phyloP scores from a whole-genome alignment of 2,888 invertebrate species.

The Pinctada fucata region DNA sequence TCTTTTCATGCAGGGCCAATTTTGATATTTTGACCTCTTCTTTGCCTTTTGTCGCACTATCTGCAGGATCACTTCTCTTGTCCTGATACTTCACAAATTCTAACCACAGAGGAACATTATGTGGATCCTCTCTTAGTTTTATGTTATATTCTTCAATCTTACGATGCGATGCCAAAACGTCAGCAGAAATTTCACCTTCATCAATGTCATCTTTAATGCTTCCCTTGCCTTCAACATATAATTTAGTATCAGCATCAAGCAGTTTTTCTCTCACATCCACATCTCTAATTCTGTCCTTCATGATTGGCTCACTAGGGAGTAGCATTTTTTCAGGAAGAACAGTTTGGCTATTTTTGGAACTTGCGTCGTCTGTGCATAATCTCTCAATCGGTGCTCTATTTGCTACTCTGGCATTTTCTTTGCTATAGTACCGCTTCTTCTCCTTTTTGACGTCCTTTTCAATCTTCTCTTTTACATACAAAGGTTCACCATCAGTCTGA shows the following conservation, averaged over 20 bases:
- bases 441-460: slow-evolving; percentile 45
- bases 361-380: background rate
- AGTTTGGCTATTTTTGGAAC: background rate
- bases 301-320: background rate
- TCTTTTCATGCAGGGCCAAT: slow-evolving; percentile 73
- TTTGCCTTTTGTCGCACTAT: background rate
- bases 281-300: background rate
- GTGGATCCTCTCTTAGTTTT: slow-evolving; percentile 71
- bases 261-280: slow-evolving; percentile 48
- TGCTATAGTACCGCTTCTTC: slow-evolving; percentile 60
- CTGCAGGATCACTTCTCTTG: slow-evolving; percentile 41
- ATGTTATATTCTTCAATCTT: slow-evolving; percentile 70
- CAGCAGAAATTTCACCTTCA: slow-evolving; percentile 28
- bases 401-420: slow-evolving; percentile 51
- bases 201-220: slow-evolving; percentile 21
- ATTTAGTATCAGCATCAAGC: slow-evolving; percentile 64
- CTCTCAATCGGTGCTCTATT: slow-evolving; percentile 28
- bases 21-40: slow-evolving; percentile 39
- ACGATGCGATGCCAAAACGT: slow-evolving; percentile 40
- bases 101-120: slow-evolving; percentile 75
- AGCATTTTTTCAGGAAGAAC: background rate
- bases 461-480: slow-evolving; percentile 38
- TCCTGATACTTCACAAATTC: slow-evolving; percentile 78
- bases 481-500: slow-evolving; percentile 9
- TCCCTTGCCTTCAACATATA: slow-evolving; percentile 67